Evolutionary conservation across 2,113 vertebrate species (phyloP), one percentile per base, ranked within the genome.

Genomic region (Morone chrysops): DNA sequence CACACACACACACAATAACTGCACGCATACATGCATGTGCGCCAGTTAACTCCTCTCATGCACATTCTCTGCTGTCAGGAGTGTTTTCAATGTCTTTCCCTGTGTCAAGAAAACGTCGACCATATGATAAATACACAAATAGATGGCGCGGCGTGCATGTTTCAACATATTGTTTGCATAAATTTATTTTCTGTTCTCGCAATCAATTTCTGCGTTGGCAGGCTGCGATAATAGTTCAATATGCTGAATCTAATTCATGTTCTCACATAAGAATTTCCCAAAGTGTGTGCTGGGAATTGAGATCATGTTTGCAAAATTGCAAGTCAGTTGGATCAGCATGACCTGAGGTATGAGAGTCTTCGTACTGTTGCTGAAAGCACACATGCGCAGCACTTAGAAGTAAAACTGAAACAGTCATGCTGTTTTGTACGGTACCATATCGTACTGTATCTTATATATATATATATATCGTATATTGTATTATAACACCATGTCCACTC

Each of bases 61-160:
- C 83, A 90, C 85, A 20, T 22, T 79, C 87, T 87, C 80, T 81
- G 84, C 88, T 79, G 87, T 89, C 86, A 90, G 88, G 84, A 89
- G 78, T 77, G 89, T 82, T 89, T 89, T 84, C 74, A 13, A 63
- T 76, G 85, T 87, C 80, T 84, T 80, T 78, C 70, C 81, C 81
- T 53, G 88, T 90, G 89, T 89, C 90, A 88, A 84, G 89, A 84
- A 94, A 89, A 89, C 74, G 83, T 79, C 83, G 67, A 68, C 68
- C 86, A 67, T 79, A 87, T 87, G 90, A 93, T 90, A 90, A 91
- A 94, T 87, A 81, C 79, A 81, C 85, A 89, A 90, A 93, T 87
- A 86, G 84, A 90, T 79, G 86, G 74, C 65, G 73, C 62, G 0
- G 67, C 14, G 14, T 79, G 75, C 77, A 84, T 63, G 65, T 85